Evolutionary conservation across 2,797 vertebrate species (phyloP).

Genomic region (Chiroxiphia lanceolata): DNA sequence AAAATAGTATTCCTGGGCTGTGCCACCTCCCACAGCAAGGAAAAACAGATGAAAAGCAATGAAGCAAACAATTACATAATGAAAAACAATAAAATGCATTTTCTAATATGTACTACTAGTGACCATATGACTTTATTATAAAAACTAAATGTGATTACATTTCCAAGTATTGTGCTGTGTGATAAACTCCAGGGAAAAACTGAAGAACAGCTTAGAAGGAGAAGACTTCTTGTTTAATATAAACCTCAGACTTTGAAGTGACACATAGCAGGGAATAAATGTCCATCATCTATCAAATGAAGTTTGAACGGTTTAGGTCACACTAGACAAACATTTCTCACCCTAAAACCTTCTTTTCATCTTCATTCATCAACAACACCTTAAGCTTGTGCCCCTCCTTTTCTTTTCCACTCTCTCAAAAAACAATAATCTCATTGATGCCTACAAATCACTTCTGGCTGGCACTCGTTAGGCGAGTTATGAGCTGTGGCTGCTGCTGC

Average conservation of each 20-base stretch:
- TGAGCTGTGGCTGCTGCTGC: constrained; percentile 46
- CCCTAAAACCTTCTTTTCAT: constrained; percentile 55
- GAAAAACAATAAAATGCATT: constrained; percentile 77
- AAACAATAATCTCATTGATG: constrained; percentile 52
- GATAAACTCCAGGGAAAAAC: constrained; percentile 45
- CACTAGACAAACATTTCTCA: constrained; percentile 59
- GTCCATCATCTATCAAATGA: constrained; percentile 62
- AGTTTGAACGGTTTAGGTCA: constrained; percentile 50
- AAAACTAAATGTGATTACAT: constrained; percentile 71
- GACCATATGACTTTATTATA: constrained; percentile 72
- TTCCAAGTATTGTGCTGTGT: constrained; percentile 45
- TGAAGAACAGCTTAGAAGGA: background rate
- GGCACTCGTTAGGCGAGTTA: constrained; percentile 44
- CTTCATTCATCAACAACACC: constrained; percentile 56
- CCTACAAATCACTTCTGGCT: constrained; percentile 59
- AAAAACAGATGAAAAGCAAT: constrained; percentile 68
- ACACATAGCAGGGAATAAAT: constrained; percentile 50
- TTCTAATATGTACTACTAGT: constrained; percentile 63
- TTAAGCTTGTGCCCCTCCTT: constrained; percentile 41
- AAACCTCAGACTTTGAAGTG: constrained; percentile 52
- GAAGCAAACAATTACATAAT: constrained; percentile 78
- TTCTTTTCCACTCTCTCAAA: constrained; percentile 35
- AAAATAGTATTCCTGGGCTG: constrained; percentile 51
- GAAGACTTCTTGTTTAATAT: constrained; percentile 49
- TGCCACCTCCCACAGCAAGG: constrained; percentile 65